Conservation (phyloP, 2,113 vertebrate species). For the Columba janthina region DNA sequence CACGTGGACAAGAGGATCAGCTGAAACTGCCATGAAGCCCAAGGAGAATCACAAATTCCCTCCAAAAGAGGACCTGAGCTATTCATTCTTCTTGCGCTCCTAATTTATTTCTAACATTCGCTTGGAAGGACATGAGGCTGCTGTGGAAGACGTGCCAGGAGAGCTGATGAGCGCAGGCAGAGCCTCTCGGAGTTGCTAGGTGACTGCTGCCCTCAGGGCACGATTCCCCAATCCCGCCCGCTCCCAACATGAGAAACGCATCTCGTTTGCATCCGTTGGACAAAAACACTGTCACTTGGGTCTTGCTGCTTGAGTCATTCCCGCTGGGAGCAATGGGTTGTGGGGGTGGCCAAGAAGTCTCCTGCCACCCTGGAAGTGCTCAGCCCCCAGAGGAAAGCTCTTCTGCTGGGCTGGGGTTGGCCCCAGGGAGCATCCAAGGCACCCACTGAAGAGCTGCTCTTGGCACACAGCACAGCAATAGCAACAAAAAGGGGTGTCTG, state of each 20-base stretch:
- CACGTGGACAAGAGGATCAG: not conserved
- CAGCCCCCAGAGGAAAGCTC: not conserved
- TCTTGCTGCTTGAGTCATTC: not conserved
- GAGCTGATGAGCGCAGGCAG: not conserved
- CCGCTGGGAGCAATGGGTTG: not conserved
- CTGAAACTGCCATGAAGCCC: not conserved
- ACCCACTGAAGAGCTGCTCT: not conserved
- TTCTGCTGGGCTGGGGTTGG: not conserved
- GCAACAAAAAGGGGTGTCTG: not conserved
- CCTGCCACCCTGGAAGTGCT: not conserved
- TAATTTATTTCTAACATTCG: not conserved
- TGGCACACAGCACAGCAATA: not conserved
- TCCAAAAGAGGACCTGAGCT: not conserved
- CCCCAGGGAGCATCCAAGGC: not conserved
- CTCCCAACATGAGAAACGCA: not conserved
- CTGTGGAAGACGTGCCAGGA: not conserved
- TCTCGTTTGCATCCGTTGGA: not conserved
- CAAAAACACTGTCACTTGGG: not conserved
- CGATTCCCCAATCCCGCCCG: not conserved
- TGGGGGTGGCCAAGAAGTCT: not conserved
- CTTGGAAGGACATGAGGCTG: not conserved
- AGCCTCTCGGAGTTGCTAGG: not conserved
- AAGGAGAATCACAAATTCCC: not conserved
- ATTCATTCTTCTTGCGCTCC: accelerated
- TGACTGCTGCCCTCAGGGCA: not conserved